Evolutionary conservation across 2,888 invertebrate genomes (phyloP).

Genomic region (Tiliacea citrago): DNA sequence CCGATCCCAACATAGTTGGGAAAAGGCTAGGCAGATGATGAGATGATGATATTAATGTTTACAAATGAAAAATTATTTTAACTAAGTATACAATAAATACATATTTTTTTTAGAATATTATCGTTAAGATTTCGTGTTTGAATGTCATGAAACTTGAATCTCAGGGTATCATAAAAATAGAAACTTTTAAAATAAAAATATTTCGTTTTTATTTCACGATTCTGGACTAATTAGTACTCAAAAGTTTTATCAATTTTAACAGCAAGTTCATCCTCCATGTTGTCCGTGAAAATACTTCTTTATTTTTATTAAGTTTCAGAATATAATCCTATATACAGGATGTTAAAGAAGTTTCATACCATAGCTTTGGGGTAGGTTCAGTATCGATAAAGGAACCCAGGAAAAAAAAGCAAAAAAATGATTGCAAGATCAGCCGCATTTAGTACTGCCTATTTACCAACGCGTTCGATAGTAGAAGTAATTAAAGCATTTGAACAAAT

Average conservation of each 20-base stretch:
- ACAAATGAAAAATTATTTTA: constrained; percentile 33
- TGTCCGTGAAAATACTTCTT: constrained; percentile 13
- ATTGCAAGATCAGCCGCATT: no score
- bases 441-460: no score
- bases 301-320: constrained; percentile 21
- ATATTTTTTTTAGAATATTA: background rate
- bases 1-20: no score
- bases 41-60: no score
- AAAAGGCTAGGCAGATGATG: no score
- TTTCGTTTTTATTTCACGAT: background rate
- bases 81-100: constrained; percentile 10
- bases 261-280: background rate
- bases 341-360: no score
- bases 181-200: background rate
- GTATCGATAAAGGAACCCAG: no score
- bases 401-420: no score
- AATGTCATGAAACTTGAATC: background rate
- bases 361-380: no score
- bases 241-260: background rate
- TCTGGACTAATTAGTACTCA: background rate
- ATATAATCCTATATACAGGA: constrained; percentile 47
- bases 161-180: background rate
- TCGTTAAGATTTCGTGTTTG: background rate
- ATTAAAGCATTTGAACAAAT: no score
- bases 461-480: no score